Percentiles rank a stretch among this genome's conserved stretches.
Conservation (phyloP, 2,797 vertebrate species). For the Lycodopsis pacificus region DNA sequence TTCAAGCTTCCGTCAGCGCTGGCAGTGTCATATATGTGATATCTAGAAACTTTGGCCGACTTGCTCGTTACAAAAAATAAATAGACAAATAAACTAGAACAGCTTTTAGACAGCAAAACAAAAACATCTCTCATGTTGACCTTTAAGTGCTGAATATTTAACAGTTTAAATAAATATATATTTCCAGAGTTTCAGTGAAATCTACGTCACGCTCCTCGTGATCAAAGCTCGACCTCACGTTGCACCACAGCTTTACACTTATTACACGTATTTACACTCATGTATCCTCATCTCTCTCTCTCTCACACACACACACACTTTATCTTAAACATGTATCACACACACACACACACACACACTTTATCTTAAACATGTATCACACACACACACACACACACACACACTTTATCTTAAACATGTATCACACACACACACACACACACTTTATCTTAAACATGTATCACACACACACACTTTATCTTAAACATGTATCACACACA, state of each 20-base stretch:
- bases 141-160: slow-evolving; percentile 1
- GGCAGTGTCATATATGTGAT: slow-evolving; percentile 40
- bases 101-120: neutral
- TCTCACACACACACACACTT: slow-evolving; percentile 33
- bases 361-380: slow-evolving; percentile 58
- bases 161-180: slow-evolving; percentile 5
- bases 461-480: slow-evolving; percentile 64
- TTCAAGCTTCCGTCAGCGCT: neutral
- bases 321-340: too few species aligned
- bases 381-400: slow-evolving; percentile 61
- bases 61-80: slow-evolving; percentile 14
- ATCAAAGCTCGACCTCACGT: slow-evolving; percentile 6
- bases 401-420: slow-evolving; percentile 67
- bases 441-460: too few species aligned
- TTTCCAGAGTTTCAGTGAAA: slow-evolving; percentile 8
- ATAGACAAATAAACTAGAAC: slow-evolving; percentile 9
- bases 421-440: slow-evolving; percentile 55
- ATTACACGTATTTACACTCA: slow-evolving; percentile 39
- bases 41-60: slow-evolving; percentile 39
- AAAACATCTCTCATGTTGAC: neutral
- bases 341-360: slow-evolving; percentile 62
- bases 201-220: neutral
- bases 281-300: neutral
- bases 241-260: slow-evolving; percentile 21
- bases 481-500: slow-evolving; percentile 62